phyloP scores from a whole-genome alignment of 1,140 invertebrate genomes.

The Tetragonula clypearis region DNA sequence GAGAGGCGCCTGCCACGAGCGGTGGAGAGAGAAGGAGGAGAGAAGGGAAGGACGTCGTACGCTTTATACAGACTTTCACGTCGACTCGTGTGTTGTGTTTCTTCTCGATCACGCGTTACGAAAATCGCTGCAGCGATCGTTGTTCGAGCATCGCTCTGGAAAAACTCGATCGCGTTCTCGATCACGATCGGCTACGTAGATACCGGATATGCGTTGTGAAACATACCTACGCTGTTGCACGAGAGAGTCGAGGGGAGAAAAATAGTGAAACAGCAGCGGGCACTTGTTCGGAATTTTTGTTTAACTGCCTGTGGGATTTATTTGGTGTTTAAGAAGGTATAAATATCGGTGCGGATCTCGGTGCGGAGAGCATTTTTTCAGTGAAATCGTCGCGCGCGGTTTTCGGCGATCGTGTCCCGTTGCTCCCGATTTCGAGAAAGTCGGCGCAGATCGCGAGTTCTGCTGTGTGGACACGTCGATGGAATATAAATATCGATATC shows the following conservation, averaged over 20 bases:
- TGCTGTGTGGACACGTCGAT: background rate
- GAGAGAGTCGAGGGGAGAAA: too few relatives aligned
- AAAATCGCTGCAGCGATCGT: constrained; percentile 47
- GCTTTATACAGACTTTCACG: constrained; percentile 56
- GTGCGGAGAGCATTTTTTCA: background rate
- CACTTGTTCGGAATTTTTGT: too few relatives aligned
- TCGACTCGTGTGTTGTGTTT: constrained; percentile 46
- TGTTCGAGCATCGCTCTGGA: background rate
- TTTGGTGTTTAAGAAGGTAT: too few relatives aligned
- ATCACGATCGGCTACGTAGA: too few relatives aligned
- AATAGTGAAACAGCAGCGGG: too few relatives aligned
- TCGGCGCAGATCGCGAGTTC: background rate
- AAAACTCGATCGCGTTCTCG: background rate
- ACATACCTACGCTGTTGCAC: too few relatives aligned
- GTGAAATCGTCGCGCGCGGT: constrained; percentile 9
- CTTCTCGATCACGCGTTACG: constrained; percentile 56
- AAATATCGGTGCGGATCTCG: background rate
- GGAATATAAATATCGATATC: background rate
- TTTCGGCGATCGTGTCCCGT: background rate
- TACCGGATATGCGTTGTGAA: too few relatives aligned
- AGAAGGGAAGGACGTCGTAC: constrained; percentile 29
- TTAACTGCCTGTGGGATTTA: too few relatives aligned
- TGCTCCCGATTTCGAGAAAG: constrained; percentile 29
- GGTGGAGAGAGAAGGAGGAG: background rate
- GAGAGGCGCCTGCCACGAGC: too few relatives aligned